These are phyloP conservation scores for Macrostomum lignano DNA, from an alignment of 1,140 invertebrate species.

Conservation along the genomic window DNA sequence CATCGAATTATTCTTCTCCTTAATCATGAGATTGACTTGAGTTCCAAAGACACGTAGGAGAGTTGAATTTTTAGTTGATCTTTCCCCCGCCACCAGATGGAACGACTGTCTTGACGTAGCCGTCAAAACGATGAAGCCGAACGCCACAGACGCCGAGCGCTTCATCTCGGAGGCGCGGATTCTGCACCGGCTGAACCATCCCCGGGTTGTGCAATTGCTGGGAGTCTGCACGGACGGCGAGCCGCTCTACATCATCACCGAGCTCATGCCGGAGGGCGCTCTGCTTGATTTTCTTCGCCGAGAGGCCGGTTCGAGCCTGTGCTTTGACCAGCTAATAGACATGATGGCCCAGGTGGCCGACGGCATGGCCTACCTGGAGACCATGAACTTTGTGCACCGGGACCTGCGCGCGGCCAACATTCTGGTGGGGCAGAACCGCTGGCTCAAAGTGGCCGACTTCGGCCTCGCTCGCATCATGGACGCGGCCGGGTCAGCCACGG, in stretches of 20 bases:
- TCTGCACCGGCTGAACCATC: conserved; percentile 85
- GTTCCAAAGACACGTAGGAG: too few relatives aligned
- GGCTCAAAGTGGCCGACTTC: conserved; percentile 75
- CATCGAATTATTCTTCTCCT: too few relatives aligned
- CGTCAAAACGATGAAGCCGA: conserved; percentile 73
- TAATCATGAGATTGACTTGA: too few relatives aligned
- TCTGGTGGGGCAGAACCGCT: conserved; percentile 73
- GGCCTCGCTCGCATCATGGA: conserved; percentile 81
- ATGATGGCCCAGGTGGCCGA: conserved; percentile 92
- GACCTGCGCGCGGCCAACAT: too few relatives aligned
- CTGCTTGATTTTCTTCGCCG: conserved; percentile 41
- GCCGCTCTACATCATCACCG: too few relatives aligned
- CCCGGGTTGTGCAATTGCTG: too few relatives aligned
- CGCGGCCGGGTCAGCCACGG: conserved; percentile 85
- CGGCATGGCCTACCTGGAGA: conserved; percentile 91
- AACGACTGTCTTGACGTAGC: conserved; percentile 69
- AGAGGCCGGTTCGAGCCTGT: too few relatives aligned
- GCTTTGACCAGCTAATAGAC: conserved; percentile 84
- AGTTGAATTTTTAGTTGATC: too few relatives aligned
- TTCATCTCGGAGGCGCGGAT: conserved; percentile 84
- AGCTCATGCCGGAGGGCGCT: conserved; percentile 86
- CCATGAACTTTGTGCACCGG: conserved; percentile 77
- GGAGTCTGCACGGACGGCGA: conserved; percentile 91
- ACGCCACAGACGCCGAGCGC: conserved; percentile 76
- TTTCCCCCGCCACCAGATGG: too few relatives aligned